A percentile compares a stretch with the other conserved stretches of the same genome.
Conservation (phyloP, 37 sponge, comb jelly and placozoan species). For the Aplysina aerophoba region DNA sequence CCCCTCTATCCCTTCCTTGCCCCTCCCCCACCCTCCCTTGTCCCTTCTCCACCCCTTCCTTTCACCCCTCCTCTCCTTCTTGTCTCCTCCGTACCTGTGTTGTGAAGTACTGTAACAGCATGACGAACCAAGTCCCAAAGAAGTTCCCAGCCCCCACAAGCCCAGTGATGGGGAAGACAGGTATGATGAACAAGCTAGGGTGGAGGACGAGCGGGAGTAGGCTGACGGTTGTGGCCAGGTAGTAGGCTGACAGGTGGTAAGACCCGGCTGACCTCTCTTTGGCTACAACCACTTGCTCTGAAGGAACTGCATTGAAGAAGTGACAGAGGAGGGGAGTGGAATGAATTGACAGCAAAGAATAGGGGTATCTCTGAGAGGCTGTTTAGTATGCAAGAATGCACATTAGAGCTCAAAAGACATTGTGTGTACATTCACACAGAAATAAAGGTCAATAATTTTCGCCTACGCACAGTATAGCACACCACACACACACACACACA, state of each 20-base stretch:
- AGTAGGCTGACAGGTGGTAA: slow-evolving; percentile 80
- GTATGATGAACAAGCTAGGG: slow-evolving; percentile 47
- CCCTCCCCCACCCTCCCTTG: neutral
- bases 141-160: slow-evolving; percentile 40
- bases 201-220: slow-evolving; percentile 62
- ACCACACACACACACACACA: too few relatives aligned
- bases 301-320: slow-evolving; percentile 49
- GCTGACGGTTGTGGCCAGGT: slow-evolving; percentile 70
- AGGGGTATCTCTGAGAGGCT: too few relatives aligned
- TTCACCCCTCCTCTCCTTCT: too few relatives aligned
- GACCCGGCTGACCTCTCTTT: slow-evolving; percentile 72
- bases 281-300: slow-evolving; percentile 48
- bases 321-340: too few relatives aligned
- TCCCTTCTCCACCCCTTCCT: neutral
- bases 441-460: too few relatives aligned
- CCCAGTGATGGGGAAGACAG: slow-evolving; percentile 56
- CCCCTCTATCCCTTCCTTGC: too few relatives aligned
- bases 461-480: too few relatives aligned
- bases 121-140: slow-evolving; percentile 49
- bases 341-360: too few relatives aligned
- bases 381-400: too few relatives aligned
- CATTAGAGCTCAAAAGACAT: too few relatives aligned
- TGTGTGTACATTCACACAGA: too few relatives aligned
- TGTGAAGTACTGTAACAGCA: slow-evolving; percentile 24
- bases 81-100: slow-evolving; percentile 50